Percentiles rank a stretch among this genome's conserved stretches.
phyloP scores from a whole-genome alignment of 2,888 invertebrate genomes.

The Cantharis rustica region DNA sequence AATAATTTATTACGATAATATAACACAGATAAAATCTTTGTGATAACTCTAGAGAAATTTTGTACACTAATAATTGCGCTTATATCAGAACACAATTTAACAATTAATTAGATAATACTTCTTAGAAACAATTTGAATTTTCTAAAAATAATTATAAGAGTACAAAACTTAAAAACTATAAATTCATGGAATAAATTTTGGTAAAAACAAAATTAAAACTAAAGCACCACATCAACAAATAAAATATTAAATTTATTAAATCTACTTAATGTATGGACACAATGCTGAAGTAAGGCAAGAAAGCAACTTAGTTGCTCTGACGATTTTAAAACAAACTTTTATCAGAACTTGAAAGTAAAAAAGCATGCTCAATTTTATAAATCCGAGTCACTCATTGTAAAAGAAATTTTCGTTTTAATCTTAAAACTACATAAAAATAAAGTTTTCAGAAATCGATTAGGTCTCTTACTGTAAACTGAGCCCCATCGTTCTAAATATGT shows the following conservation, averaged over 20 bases:
- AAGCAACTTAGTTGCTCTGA: not conserved
- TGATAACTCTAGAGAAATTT: not conserved
- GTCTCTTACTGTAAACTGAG: not conserved
- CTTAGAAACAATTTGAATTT: not conserved
- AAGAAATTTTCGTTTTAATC: not conserved
- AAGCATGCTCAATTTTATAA: not conserved
- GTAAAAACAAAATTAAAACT: not conserved
- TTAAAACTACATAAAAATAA: not conserved
- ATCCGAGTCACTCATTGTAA: not conserved
- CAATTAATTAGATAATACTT: not conserved
- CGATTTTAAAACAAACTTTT: not conserved
- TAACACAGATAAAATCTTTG: not conserved
- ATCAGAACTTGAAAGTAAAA: too few relatives aligned
- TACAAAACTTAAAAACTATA: not conserved
- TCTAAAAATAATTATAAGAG: not conserved
- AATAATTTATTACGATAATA: not conserved
- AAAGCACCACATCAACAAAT: not conserved
- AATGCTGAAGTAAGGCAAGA: not conserved
- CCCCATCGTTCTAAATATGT: not conserved
- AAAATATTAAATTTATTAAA: not conserved
- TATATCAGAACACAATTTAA: not conserved
- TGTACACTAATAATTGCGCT: not conserved
- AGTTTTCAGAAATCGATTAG: not conserved
- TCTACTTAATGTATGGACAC: not conserved
- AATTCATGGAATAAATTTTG: not conserved